These are phyloP conservation scores for Discoglossus pictus DNA, from an alignment of 2,797 vertebrate species.

Conservation along the genomic window DNA sequence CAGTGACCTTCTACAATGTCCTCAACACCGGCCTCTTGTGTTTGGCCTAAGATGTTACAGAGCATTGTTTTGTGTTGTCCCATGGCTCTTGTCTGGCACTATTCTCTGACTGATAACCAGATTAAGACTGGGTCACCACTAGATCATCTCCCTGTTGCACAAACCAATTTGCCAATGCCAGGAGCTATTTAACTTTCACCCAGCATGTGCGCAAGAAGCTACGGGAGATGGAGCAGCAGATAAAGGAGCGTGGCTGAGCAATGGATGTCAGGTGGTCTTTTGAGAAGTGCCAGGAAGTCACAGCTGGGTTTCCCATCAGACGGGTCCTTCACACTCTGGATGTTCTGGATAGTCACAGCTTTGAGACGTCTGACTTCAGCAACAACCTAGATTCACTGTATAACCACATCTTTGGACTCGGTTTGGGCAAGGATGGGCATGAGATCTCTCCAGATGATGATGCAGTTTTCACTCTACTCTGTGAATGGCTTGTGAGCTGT, in stretches of 20 bases:
- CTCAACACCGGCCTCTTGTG: constrained; percentile 94
- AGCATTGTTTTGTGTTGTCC: constrained; percentile 97
- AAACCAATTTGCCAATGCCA: constrained; percentile 96
- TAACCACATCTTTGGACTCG: constrained; percentile 97
- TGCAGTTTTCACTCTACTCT: constrained; percentile 93
- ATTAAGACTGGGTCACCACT: constrained; percentile 96
- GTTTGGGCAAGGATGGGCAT: constrained; percentile 94
- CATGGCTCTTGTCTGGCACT: constrained; percentile 99
- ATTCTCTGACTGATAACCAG: constrained; percentile 94
- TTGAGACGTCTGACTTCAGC: constrained; percentile 97
- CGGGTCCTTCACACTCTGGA: constrained; percentile 96
- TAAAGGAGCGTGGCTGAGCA: constrained; percentile 96
- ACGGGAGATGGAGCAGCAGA: constrained; percentile 95
- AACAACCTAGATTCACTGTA: constrained; percentile 97
- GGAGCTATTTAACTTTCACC: constrained; percentile 91
- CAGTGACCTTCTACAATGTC: constrained; percentile 91
- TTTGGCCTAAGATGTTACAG: constrained; percentile 96
- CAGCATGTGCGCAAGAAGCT: constrained; percentile 96
- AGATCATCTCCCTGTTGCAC: constrained; percentile 92
- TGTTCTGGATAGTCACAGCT: constrained; percentile 97
- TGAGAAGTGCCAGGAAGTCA: constrained; percentile 98
- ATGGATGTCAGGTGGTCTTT: constrained; percentile 99
- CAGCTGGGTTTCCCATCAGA: constrained; percentile 98
- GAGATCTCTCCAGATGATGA: constrained; percentile 98
- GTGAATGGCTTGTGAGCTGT: constrained; percentile 97